These are phyloP conservation scores for Chrysolina americana DNA, from an alignment of 2,888 invertebrate genomes.

Conservation along the genomic window DNA sequence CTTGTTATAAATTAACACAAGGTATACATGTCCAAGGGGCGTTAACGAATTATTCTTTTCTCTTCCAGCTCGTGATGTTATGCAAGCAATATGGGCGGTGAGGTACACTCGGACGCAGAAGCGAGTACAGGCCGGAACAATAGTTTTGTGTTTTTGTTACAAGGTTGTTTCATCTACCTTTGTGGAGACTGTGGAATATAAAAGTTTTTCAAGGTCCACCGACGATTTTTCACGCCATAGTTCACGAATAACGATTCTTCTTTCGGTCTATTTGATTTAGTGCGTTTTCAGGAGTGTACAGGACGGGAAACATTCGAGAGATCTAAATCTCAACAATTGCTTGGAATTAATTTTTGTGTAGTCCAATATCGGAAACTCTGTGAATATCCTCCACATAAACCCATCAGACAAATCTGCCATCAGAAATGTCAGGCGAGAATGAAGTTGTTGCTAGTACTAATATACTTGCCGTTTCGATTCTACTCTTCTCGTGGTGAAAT, in stretches of 20 bases:
- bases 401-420: no score
- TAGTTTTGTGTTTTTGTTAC: slow-evolving; percentile 41
- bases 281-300: no score
- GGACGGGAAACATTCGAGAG: no score
- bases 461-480: no score
- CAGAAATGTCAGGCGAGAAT: no score
- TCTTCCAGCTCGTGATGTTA: slow-evolving; percentile 71
- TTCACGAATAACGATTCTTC: neutral
- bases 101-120: slow-evolving; percentile 64
- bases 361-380: no score
- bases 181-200: neutral
- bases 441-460: no score
- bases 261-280: no score
- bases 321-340: no score
- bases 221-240: neutral
- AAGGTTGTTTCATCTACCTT: slow-evolving; percentile 35
- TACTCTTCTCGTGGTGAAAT: no score
- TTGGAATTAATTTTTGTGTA: no score
- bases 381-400: no score
- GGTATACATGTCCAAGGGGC: slow-evolving; percentile 71
- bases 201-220: slow-evolving; percentile 4
- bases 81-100: slow-evolving; percentile 71
- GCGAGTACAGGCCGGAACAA: slow-evolving; percentile 44
- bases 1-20: slow-evolving; percentile 68
- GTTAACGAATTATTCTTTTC: slow-evolving; percentile 71